Base-by-base conservation (phyloP, 2,888 invertebrate species). In the Elysia crispata region DNA sequence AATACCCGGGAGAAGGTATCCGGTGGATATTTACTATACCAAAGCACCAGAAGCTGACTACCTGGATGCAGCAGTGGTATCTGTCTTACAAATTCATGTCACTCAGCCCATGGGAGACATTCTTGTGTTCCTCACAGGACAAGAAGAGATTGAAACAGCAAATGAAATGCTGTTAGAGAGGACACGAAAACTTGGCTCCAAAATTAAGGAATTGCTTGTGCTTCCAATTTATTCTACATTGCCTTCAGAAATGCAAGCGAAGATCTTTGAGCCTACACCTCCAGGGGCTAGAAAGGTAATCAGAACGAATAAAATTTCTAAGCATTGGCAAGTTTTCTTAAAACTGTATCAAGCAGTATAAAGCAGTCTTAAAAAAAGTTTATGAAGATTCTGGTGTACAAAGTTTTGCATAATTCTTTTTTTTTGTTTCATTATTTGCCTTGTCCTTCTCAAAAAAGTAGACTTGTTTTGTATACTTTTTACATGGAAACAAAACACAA, bases 41-140 rank as follows among this genome's bases (percentile, higher is more conserved):
- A 98, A 98, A 89, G 98, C 99, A 0, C 99, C 99, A 0, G 99
- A 99, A 93, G 98, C 99, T 0, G 98, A 99, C 93, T 99, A 99
- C 92, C 95, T 99, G 72, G 98, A 99, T 92, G 99, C 99, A 0
- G 96, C 97, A 91, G 98, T 98, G n/a, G 97, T 98, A 0, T 97
- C 98, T 0, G 95, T 99, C 49, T 93, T 99, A 84, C 99, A 99
- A 93, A 99, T 99, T 86, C 99, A 99, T 93, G 96, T 98, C 8
- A 98, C 98, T 0, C 99, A 99, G 92, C 97, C 98, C 0, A 93
- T 96, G 28, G 99, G 99, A 0, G 99, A 99, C 92, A 95, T 99
- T 89, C 93, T 99, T 30, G 98, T 99, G 0, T 99, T 99, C 92
- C 94, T 99, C 64, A 99, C 99, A 1, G 98, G 95, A 72, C 93